Conservation (phyloP, 1,140 invertebrate genomes). For the Phenacoccus solenopsis region DNA sequence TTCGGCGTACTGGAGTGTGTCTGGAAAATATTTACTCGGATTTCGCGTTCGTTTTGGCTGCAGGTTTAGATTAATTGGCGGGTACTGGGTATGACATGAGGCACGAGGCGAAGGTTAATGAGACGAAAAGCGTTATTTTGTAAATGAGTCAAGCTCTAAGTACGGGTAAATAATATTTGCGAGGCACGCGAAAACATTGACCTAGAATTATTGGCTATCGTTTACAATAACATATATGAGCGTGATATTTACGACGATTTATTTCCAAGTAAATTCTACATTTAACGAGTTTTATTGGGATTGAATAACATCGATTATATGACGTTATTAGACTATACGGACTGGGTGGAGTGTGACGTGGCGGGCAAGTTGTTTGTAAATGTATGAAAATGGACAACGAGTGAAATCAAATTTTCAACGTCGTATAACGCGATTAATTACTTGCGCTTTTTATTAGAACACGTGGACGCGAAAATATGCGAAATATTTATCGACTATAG, state of each 20-base stretch:
- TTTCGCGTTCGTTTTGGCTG: not conserved
- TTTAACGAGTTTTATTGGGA: conserved; percentile 2
- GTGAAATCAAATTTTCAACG: too few relatives aligned
- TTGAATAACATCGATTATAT: too few relatives aligned
- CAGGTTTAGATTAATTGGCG: not conserved
- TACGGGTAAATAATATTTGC: not conserved
- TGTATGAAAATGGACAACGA: too few relatives aligned
- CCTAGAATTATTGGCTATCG: not conserved
- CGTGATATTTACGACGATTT: not conserved
- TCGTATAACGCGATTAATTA: too few relatives aligned
- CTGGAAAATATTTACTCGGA: not conserved
- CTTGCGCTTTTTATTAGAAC: too few relatives aligned
- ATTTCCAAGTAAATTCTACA: not conserved
- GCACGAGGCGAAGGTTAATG: not conserved
- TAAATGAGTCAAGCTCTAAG: not conserved
- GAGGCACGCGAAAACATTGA: not conserved
- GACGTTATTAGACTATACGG: too few relatives aligned
- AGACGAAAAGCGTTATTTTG: not conserved
- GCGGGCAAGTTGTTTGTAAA: too few relatives aligned
- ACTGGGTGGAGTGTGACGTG: too few relatives aligned
- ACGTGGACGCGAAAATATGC: too few relatives aligned
- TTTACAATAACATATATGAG: not conserved
- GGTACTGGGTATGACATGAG: not conserved
- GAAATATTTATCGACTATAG: too few relatives aligned
- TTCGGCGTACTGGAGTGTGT: not conserved